phyloP scores from a whole-genome alignment of 2,113 vertebrate genomes.

The Pomatostomus ruficeps region DNA sequence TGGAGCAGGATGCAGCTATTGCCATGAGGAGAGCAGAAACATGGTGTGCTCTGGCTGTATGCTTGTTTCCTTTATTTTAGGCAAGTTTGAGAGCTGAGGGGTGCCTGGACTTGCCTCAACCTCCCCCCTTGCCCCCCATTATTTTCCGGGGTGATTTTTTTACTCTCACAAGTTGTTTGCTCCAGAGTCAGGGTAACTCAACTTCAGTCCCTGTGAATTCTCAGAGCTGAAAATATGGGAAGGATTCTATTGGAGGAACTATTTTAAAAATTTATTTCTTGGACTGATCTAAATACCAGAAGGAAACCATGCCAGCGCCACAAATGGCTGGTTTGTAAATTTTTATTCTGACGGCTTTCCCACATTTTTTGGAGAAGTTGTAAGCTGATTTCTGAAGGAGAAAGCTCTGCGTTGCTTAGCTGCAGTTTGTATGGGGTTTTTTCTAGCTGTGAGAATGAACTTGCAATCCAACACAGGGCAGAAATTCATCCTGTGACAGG shows the following conservation, averaged over 20 bases:
- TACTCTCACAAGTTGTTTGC: not conserved
- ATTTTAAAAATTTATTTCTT: not conserved
- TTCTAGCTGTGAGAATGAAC: not conserved
- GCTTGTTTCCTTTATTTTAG: not conserved
- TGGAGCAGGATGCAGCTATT: not conserved
- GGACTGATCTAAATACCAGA: not conserved
- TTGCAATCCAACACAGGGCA: not conserved
- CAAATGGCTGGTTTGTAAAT: not conserved
- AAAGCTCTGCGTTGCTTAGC: not conserved
- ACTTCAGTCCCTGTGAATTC: not conserved
- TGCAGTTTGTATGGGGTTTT: not conserved
- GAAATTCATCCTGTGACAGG: not conserved
- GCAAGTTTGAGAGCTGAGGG: not conserved
- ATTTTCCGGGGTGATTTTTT: not conserved
- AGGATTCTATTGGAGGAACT: not conserved
- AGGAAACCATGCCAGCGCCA: not conserved
- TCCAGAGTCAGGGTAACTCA: not conserved
- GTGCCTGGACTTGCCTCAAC: rapidly evolving
- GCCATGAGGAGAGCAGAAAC: not conserved
- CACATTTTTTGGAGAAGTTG: not conserved
- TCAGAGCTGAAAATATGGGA: not conserved
- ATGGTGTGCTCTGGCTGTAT: not conserved
- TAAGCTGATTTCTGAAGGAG: not conserved
- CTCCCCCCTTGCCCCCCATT: rapidly evolving
- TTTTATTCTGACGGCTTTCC: not conserved